A percentile compares a stretch with the other conserved stretches of the same genome.
Conservation (phyloP, 2,113 vertebrate species). For the Atractosteus spatula region DNA sequence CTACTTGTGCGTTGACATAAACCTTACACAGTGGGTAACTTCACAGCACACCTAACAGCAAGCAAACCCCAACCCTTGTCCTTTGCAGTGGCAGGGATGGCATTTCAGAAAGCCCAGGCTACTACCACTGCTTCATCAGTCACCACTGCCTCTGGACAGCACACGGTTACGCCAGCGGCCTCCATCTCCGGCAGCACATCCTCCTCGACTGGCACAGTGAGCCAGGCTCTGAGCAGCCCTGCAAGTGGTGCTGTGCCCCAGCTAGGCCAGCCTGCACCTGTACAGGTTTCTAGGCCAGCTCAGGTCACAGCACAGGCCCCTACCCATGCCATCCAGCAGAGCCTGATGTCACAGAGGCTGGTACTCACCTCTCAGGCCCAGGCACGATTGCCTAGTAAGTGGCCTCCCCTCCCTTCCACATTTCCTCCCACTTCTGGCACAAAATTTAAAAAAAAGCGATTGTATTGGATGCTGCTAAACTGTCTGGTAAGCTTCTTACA, state of each 20-base stretch:
- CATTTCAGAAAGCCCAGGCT: slow-evolving; percentile 81
- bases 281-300: slow-evolving; percentile 53
- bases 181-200: slow-evolving; percentile 58
- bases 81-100: slow-evolving; percentile 80
- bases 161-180: slow-evolving; percentile 66
- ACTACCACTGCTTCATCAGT: slow-evolving; percentile 55
- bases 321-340: slow-evolving; percentile 76
- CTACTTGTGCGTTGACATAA: background rate
- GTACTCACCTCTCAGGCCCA: slow-evolving; percentile 95
- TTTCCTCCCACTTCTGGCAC: slow-evolving; percentile 52
- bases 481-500: slow-evolving; percentile 29
- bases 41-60: slow-evolving; percentile 60
- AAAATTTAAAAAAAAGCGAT: slow-evolving; percentile 34
- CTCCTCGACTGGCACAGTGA: slow-evolving; percentile 63
- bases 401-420: slow-evolving; percentile 68
- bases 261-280: slow-evolving; percentile 63
- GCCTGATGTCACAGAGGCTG: slow-evolving; percentile 89
- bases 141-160: slow-evolving; percentile 74
- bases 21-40: background rate
- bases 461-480: slow-evolving; percentile 54
- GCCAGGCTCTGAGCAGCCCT: slow-evolving; percentile 66
- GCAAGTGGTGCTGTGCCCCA: slow-evolving; percentile 59
- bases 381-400: slow-evolving; percentile 99
- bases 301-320: slow-evolving; percentile 75
- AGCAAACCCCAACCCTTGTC: slow-evolving; percentile 76